Conservation (phyloP, 2,888 invertebrate species). For the Acanthococcus lagerstroemiae region DNA sequence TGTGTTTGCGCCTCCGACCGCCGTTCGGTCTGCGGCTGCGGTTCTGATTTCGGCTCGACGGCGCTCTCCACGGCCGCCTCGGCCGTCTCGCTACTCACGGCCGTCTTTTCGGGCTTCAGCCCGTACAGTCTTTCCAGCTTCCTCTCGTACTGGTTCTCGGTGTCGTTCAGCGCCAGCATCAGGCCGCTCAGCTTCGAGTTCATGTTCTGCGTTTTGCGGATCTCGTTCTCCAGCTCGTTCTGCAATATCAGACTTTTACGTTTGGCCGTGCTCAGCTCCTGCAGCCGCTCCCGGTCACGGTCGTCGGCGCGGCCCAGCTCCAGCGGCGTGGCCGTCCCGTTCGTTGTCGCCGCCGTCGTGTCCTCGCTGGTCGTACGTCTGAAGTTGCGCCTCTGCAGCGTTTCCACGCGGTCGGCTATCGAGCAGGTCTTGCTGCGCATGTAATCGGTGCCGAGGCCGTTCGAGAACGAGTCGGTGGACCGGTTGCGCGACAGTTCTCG, state of each 20-base stretch:
- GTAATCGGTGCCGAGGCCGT: neutral
- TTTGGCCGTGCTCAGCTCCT: neutral
- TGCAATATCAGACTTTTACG: slow-evolving; percentile 15
- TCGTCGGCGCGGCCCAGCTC: neutral
- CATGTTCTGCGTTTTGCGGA: slow-evolving; percentile 17
- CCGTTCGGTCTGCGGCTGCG: neutral
- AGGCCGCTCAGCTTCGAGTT: slow-evolving; percentile 17
- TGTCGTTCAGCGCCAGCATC: slow-evolving; percentile 10
- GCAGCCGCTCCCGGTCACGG: neutral
- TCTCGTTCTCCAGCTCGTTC: slow-evolving; percentile 21
- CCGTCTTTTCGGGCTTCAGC: neutral
- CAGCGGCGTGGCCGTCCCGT: neutral
- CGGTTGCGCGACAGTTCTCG: slow-evolving; percentile 16
- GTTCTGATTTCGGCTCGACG: neutral
- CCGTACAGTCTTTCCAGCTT: slow-evolving; percentile 17
- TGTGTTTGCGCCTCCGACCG: neutral
- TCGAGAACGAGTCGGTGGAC: slow-evolving; percentile 2
- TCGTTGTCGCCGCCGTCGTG: neutral
- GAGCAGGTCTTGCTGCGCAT: slow-evolving; percentile 16
- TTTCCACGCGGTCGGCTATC: slow-evolving; percentile 1
- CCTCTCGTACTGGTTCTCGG: slow-evolving; percentile 13
- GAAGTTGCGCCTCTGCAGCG: neutral
- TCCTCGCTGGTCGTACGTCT: slow-evolving; percentile 14
- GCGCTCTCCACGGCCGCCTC: neutral
- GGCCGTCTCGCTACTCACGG: neutral